Conservation (phyloP, 2,888 invertebrate species). For the Pollenia griseotomentosa region DNA sequence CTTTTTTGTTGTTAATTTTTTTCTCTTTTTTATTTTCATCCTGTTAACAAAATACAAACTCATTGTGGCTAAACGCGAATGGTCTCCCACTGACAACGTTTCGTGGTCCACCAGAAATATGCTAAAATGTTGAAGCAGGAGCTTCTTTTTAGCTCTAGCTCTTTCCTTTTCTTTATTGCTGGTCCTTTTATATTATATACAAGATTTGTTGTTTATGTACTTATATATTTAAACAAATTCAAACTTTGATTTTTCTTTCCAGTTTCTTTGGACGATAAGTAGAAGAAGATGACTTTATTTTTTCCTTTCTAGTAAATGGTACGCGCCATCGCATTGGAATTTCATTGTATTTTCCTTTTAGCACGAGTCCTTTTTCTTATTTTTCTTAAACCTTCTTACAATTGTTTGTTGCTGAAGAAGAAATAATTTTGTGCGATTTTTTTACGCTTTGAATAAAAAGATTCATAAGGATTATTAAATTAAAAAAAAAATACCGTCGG, state of each 20-base stretch:
- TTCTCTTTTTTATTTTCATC: conserved; percentile 49
- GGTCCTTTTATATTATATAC: conserved; percentile 30
- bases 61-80: conserved; percentile 77
- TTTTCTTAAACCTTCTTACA: conserved; percentile 11
- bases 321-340: conserved; percentile 73
- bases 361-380: conserved; percentile 8
- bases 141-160: conserved; percentile 15
- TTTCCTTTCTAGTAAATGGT: conserved; percentile 34
- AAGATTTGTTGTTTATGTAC: neutral
- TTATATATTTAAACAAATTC: conserved; percentile 18
- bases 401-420: neutral
- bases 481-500: conserved; percentile 33
- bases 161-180: neutral
- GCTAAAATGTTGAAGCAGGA: conserved; percentile 68
- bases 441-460: conserved; percentile 5
- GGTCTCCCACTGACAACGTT: conserved; percentile 77
- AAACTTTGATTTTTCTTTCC: conserved; percentile 61
- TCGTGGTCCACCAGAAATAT: conserved; percentile 77
- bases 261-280: conserved; percentile 33
- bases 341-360: conserved; percentile 29
- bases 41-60: conserved; percentile 74
- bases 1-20: conserved; percentile 25
- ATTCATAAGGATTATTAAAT: neutral
- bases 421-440: conserved; percentile 10
- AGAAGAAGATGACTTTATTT: neutral